Base-by-base conservation (phyloP, 2,888 invertebrate genomes). In the Mystacides longicornis region DNA sequence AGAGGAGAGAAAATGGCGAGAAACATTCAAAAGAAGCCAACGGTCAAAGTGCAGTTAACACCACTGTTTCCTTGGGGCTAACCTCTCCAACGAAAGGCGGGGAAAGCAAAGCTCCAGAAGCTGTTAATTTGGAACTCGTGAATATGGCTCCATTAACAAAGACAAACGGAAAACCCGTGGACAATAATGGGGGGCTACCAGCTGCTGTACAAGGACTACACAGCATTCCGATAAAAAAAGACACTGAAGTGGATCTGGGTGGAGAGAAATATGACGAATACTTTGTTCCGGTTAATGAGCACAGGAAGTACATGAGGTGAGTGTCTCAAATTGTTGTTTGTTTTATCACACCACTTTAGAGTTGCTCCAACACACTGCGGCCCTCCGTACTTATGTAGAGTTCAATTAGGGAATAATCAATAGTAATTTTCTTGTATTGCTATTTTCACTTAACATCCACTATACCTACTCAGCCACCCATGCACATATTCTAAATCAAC, bases 221-320 rank as follows among this genome's bases (percentile, higher is more conserved):
- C 23, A 69, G 69, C 19, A 77, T 80, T 53, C 79, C 80, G 1
- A 67, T 76, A 47, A 86, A 85, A 69, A 85, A 83, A 67, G 83
- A 83, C 56, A 80, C 80, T 3, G 81, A 82, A 60, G 78, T 81
- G 1, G 83, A 84, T 61, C 78, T 81, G 64, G 82, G 81, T 62
- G 76, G 83, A 20, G 86, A 86, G 68, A 85, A 86, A 3, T 88
- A 89, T 69, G 88, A 89, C 65, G 89, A 89, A 66, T 89, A 89
- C 71, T 89, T 89, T 69, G 88, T 90, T 60, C 88, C 89, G 23
- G 89, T 90, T 61, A 89, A 90, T 68, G 87, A 89, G 67, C 89
- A 89, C 70, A 82, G 85, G 68, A 90, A 90, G 74, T 89, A 85
- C 68, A 88, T 89, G 79, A 87, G 89, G 89, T 89, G 69, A 72